A percentile compares a stretch with the other conserved stretches of the same genome.
Evolutionary conservation across 2,797 vertebrate genomes (phyloP).

Genomic region (Chelidonichthys spinosus): DNA sequence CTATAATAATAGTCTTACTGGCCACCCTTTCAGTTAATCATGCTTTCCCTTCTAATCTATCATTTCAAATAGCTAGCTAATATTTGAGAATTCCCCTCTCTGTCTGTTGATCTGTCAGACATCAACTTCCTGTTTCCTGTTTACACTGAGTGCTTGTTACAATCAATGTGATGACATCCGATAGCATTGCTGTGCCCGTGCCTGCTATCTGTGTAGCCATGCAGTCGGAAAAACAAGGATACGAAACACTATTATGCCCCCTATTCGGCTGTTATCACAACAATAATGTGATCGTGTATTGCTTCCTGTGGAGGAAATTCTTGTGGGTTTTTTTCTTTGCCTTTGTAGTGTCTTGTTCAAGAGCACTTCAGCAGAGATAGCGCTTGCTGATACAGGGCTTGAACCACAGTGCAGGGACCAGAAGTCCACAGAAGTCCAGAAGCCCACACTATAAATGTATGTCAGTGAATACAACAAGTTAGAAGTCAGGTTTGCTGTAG

Average conservation of each 20-base stretch:
- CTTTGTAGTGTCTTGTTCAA: constrained; percentile 40
- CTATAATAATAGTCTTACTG: neutral
- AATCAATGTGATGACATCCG: constrained; percentile 75
- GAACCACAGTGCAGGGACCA: neutral
- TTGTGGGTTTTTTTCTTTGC: constrained; percentile 44
- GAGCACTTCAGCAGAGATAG: constrained; percentile 42
- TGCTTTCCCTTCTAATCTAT: constrained; percentile 23
- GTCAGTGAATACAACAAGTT: neutral
- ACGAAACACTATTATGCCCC: constrained; percentile 61
- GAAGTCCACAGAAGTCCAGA: neutral
- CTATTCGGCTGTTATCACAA: constrained; percentile 45
- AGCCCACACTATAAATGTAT: neutral
- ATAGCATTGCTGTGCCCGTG: constrained; percentile 51
- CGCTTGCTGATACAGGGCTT: neutral
- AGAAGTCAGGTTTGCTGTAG: neutral
- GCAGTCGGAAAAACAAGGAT: constrained; percentile 59
- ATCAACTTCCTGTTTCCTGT: constrained; percentile 82
- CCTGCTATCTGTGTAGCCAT: constrained; percentile 43
- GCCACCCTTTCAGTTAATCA: constrained; percentile 1
- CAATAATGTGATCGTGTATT: constrained; percentile 68
- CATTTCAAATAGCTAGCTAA: constrained; percentile 36
- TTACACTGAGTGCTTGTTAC: constrained; percentile 73
- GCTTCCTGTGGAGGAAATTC: constrained; percentile 62
- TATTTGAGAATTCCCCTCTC: constrained; percentile 53
- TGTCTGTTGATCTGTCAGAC: constrained; percentile 59